Evolutionary conservation across 2,888 invertebrate genomes (phyloP), one percentile per base, ranked within the genome.

Genomic region (Orchesella flavescens): DNA sequence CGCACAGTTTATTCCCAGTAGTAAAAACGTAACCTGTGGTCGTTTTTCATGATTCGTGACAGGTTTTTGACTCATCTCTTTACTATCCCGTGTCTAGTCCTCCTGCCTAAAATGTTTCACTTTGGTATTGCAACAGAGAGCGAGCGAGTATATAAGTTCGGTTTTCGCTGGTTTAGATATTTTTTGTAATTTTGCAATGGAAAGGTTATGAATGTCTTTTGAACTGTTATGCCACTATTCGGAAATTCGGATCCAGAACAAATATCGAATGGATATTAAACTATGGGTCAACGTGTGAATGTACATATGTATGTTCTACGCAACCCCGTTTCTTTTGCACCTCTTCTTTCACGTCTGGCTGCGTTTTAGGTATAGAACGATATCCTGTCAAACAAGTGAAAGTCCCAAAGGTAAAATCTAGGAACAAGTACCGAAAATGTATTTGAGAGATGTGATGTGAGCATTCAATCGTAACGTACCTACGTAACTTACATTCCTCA

Each of bases 11-110:
- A 34, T 34, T 34, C 34, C 34, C 34, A n/a, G 3, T 34, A 2
- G 77, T 68, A 43, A 53, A 68, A 77, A 68, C 68, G 55, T 76
- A 68, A 76, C 77, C 77, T 77, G 77, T 23, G 77, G 77, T 77
- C 68, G 61, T 77, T 77, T 77, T 77, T 77, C 77, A 77, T 68
- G 77, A 69, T 49, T 77, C 69, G 23, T 77, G 77, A 77, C 69
- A 59, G 68, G 3, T 21, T 17, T 19, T 34, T 12, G 24, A 65
- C 65, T 65, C 17, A n/a, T 9, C 65, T 65, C 12, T 59, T 19
- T 59, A 59, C 59, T 24, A 34, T 57, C n/a, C 7, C 57, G 7
- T 57, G 10, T 15, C 15, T n/a, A 13, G 7, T 57, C n/a, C 19
- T 19, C 19, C 49, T 49, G 49, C 49, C 49, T 9, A 12, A 17